Base-by-base conservation (phyloP, 2,797 vertebrate species). In the Poecilia velifera region DNA sequence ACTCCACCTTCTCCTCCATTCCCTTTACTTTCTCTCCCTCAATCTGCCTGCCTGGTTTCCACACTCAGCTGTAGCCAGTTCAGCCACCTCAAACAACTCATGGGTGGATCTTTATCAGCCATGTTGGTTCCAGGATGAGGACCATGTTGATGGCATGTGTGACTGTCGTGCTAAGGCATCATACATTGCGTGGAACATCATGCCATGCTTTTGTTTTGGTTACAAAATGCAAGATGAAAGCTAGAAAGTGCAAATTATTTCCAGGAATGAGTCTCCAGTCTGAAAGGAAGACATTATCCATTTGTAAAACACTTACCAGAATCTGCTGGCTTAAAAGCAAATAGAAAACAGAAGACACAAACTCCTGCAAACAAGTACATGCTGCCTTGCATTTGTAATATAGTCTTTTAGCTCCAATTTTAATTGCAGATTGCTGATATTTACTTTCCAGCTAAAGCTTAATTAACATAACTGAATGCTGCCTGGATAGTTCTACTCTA, bases 391-490 rank as follows among this genome's bases (percentile, higher is more conserved):
- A 34, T 64, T 64, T 64, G 34, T 20, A 34, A 34, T 64, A 66
- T 20, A 66, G 34, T 22, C 18, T 39, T 66, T 12, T 66, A 66
- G 64, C 22, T 41, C 18, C 25, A 68, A 39, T 39, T 68, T 4
- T 39, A 25, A 68, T 41, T 22, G 36, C 64, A 25, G 34, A 39
- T 66, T 66, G 31, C 34, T 68, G 84, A 86, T 93, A 89, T 87
- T 84, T 91, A 85, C 72, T 83, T 86, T 90, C 68, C 83, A 86
- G 91, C 59, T 87, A 82, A 87, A 87, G 81, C 77, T 79, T 87
- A 94, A 91, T 94, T 92, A 93, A 89, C 64, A 73, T 70, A 88
- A 86, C 47, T 93, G 90, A 92, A 84, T 88, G 85, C 93, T 89
- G 89, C 85, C 78, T 79, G 53, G 86, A 82, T 82, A 73, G 84